Evolutionary conservation across 2,113 vertebrate species (phyloP).

Genomic region (Morone chrysops): DNA sequence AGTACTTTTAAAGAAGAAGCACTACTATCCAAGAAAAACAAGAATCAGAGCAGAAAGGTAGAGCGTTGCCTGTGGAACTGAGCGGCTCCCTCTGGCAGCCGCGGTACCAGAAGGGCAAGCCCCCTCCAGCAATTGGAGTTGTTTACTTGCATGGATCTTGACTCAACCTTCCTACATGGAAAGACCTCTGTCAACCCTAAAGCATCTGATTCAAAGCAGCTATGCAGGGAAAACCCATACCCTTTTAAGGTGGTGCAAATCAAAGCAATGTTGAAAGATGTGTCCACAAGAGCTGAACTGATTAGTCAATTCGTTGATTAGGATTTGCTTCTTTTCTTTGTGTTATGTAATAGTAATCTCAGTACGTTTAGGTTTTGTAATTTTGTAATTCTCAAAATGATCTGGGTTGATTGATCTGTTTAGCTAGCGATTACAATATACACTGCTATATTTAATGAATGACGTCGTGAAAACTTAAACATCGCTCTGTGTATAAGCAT

Average conservation of each 20-base stretch:
- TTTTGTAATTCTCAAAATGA: not conserved
- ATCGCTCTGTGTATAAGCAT: not conserved
- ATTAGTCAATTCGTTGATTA: not conserved
- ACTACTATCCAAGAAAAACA: not conserved
- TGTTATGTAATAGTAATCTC: not conserved
- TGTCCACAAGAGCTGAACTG: not conserved
- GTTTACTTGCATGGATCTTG: constrained; percentile 52
- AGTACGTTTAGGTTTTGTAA: not conserved
- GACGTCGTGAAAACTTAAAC: not conserved
- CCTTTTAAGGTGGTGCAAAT: constrained; percentile 30
- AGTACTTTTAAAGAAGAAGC: constrained; percentile 3
- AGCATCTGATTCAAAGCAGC: constrained; percentile 31
- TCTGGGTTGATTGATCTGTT: too few species aligned
- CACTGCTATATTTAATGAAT: not conserved
- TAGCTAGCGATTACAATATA: not conserved
- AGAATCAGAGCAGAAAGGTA: not conserved
- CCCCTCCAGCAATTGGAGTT: constrained; percentile 40
- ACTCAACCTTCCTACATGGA: constrained; percentile 54
- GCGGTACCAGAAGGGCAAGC: not conserved
- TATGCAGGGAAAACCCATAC: not conserved
- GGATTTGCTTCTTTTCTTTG: not conserved
- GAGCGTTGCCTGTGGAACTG: not conserved
- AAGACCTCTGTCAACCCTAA: constrained; percentile 39
- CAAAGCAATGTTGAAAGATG: not conserved
- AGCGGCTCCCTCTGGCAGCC: not conserved